Evolutionary conservation across 1,140 invertebrate genomes (phyloP).

Genomic region (Lasioglossum albipes): DNA sequence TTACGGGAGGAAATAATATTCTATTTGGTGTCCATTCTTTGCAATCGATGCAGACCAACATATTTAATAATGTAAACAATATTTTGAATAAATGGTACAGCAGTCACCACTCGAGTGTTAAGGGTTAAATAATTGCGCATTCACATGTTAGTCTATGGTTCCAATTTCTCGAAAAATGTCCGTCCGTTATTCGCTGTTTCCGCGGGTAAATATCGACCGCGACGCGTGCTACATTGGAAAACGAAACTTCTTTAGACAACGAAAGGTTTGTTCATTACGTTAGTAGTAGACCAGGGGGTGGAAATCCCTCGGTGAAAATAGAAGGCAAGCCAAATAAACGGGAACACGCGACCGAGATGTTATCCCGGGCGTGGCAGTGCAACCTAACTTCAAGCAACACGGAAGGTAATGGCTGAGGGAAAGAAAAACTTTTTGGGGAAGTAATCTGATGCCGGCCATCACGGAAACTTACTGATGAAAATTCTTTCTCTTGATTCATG

Average conservation of each 20-base stretch:
- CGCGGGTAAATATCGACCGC: not conserved
- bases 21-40: no score
- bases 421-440: not conserved
- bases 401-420: constrained; percentile 14
- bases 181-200: not conserved
- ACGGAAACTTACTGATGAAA: constrained; percentile 30
- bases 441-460: constrained; percentile 21
- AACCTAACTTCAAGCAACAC: constrained; percentile 46
- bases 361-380: constrained; percentile 46
- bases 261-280: constrained; percentile 38
- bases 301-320: constrained; percentile 50
- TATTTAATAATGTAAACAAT: no score
- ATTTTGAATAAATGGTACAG: no score
- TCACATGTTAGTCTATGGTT: no score
- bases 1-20: no score
- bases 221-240: not conserved
- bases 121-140: no score
- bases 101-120: no score
- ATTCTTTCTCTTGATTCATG: constrained; percentile 2
- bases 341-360: constrained; percentile 64
- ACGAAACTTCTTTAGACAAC: not conserved
- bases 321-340: constrained; percentile 61
- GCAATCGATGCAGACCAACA: no score
- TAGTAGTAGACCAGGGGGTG: constrained; percentile 27
- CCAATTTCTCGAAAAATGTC: not conserved